Base-by-base conservation (phyloP, 2,888 invertebrate genomes). In the Barypeithes pellucidus region DNA sequence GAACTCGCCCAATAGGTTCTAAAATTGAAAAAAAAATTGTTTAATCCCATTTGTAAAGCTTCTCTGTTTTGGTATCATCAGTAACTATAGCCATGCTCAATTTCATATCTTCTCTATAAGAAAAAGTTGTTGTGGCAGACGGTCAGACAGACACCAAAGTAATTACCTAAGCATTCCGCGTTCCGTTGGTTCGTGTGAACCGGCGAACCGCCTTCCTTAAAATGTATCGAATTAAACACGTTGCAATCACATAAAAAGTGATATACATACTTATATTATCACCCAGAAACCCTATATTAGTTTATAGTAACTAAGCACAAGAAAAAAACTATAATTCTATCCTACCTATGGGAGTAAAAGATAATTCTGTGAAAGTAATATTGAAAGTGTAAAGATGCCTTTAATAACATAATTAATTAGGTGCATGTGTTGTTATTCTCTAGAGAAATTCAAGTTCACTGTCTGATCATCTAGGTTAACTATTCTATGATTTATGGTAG, bases 401-500 rank as follows among this genome's bases (percentile, higher is more conserved):
- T 52, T 52, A 52, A 57, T 57, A 33, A 16, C 14, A 9, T 57
- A 52, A 24, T 14, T 33, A 33, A 33, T 57, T 57, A 50, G 14
- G 22, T 57, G 1, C 3, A 18, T 57, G 14, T 33, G n/a, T 8
- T 54, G 33, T 29, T 29, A 29, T 29, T 29, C 33, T 16, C 33
- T 33, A 57, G 52, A 57, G 54, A 57, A 57, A 57, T 57, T 57
- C 33, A 57, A 57, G 54, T 33, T 57, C 54, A 57, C 18, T 33
- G 33, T 16, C 16, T 57, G 33, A 57, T 18, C 36, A 57, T 57
- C 54, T 57, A 57, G 54, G 54, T 57, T 57, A 50, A 33, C 36
- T 18, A 11, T 18, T 57, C 18, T 14, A 18, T 29, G 54, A 57
- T 57, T 33, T 57, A 57, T 57, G 9, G 16, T 24, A 36, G 29